phyloP scores from a whole-genome alignment of 2,888 invertebrate genomes.

The Polydrusus cervinus region DNA sequence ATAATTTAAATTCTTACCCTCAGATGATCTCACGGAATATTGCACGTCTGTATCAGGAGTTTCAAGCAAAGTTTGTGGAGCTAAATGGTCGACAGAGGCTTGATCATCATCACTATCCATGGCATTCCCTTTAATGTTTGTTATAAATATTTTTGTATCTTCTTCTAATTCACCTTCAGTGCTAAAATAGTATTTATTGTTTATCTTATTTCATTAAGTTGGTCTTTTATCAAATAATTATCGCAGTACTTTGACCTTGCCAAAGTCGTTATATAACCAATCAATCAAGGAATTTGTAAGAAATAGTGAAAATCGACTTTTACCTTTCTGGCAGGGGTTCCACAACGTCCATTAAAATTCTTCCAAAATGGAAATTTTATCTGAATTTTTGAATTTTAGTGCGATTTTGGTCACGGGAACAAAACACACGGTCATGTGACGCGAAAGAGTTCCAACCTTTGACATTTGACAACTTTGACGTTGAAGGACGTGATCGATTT shows the following conservation, averaged over 20 bases:
- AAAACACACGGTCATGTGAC: slow-evolving; percentile 82
- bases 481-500: neutral
- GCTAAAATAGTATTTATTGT: slow-evolving; percentile 53
- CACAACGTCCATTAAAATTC: slow-evolving; percentile 74
- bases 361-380: slow-evolving; percentile 60
- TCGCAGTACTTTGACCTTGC: slow-evolving; percentile 57
- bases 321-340: slow-evolving; percentile 80
- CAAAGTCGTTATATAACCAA: slow-evolving; percentile 58
- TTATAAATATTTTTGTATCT: slow-evolving; percentile 65
- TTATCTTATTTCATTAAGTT: slow-evolving; percentile 56
- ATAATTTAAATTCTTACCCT: slow-evolving; percentile 63
- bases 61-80: slow-evolving; percentile 75
- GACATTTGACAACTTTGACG: slow-evolving; percentile 36
- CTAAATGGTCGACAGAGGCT: slow-evolving; percentile 73
- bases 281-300: slow-evolving; percentile 17
- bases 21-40: slow-evolving; percentile 71
- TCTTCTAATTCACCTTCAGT: slow-evolving; percentile 61
- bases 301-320: slow-evolving; percentile 46
- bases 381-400: slow-evolving; percentile 76
- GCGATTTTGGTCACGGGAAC: slow-evolving; percentile 83
- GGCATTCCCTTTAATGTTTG: slow-evolving; percentile 61
- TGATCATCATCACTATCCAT: slow-evolving; percentile 72
- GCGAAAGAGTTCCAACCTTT: slow-evolving; percentile 61
- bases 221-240: slow-evolving; percentile 45
- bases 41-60: slow-evolving; percentile 71